phyloP scores from a whole-genome alignment of 2,888 invertebrate species.

The Drosophila flavopinicola region DNA sequence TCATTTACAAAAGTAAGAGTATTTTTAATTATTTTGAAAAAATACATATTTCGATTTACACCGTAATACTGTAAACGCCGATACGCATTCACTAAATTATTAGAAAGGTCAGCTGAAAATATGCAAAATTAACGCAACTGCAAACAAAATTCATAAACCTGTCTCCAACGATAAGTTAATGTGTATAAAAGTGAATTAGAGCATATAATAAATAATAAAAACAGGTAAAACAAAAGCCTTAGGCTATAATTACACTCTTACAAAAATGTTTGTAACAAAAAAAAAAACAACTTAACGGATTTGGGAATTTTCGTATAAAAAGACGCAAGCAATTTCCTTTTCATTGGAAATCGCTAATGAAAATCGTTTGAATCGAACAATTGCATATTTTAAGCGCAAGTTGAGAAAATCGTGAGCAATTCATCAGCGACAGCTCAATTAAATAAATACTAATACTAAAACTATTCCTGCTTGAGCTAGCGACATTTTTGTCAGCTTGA shows the following conservation, averaged over 20 bases:
- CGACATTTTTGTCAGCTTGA: background rate
- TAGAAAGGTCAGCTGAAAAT: too few species aligned
- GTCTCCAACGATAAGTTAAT: background rate
- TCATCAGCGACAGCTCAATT: slow-evolving; percentile 15
- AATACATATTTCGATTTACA: too few species aligned
- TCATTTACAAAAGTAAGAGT: too few species aligned
- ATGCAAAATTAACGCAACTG: background rate
- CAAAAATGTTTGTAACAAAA: background rate
- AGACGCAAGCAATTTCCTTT: slow-evolving; percentile 42
- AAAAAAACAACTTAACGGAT: background rate
- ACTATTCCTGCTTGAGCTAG: background rate
- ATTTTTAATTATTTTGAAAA: too few species aligned
- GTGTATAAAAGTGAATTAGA: background rate
- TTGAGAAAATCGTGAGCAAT: slow-evolving; percentile 33
- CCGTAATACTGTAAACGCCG: too few species aligned
- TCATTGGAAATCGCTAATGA: slow-evolving; percentile 25
- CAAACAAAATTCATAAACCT: background rate
- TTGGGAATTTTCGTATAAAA: slow-evolving; percentile 17
- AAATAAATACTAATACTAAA: slow-evolving; percentile 5
- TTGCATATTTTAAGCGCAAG: slow-evolving; percentile 11
- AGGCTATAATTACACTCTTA: background rate
- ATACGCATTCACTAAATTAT: background rate
- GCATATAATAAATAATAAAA: background rate
- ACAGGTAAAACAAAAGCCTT: background rate
- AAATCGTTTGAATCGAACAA: slow-evolving; percentile 25